These are phyloP conservation scores for Pipa parva DNA, from an alignment of 2,113 vertebrate genomes.

Conservation along the genomic window DNA sequence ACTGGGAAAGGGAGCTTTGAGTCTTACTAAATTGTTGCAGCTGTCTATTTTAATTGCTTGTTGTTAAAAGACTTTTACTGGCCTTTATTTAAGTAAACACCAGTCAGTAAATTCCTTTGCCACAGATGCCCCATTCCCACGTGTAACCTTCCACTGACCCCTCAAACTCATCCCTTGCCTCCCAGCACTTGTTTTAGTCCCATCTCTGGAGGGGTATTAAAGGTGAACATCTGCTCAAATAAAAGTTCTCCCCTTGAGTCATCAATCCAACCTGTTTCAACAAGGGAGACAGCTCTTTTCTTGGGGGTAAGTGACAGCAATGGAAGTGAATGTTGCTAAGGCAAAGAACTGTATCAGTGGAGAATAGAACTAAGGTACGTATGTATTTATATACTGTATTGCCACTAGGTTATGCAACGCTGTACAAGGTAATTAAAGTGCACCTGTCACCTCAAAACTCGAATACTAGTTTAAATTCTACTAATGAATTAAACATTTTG, in stretches of 20 bases:
- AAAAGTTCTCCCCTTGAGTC: neutral
- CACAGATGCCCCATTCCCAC: constrained; percentile 48
- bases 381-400: no score
- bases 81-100: constrained; percentile 54
- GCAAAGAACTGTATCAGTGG: no score
- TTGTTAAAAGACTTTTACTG: constrained; percentile 52
- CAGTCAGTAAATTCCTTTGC: constrained; percentile 57
- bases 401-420: no score
- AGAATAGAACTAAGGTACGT: no score
- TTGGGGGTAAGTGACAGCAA: constrained; percentile 2
- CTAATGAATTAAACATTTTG: no score
- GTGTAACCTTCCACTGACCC: constrained; percentile 28
- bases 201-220: constrained; percentile 10
- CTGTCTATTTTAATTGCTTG: constrained; percentile 52
- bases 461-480: no score
- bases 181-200: neutral
- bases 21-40: constrained; percentile 28
- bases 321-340: neutral
- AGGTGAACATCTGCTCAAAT: constrained; percentile 31
- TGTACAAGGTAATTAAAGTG: no score
- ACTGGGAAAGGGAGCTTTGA: constrained; percentile 3
- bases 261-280: constrained; percentile 18
- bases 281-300: neutral
- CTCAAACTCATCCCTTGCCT: constrained; percentile 5
- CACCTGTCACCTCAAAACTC: no score